These are phyloP conservation scores for Rhamnusium bicolor DNA, from an alignment of 2,888 invertebrate genomes.

Conservation along the genomic window DNA sequence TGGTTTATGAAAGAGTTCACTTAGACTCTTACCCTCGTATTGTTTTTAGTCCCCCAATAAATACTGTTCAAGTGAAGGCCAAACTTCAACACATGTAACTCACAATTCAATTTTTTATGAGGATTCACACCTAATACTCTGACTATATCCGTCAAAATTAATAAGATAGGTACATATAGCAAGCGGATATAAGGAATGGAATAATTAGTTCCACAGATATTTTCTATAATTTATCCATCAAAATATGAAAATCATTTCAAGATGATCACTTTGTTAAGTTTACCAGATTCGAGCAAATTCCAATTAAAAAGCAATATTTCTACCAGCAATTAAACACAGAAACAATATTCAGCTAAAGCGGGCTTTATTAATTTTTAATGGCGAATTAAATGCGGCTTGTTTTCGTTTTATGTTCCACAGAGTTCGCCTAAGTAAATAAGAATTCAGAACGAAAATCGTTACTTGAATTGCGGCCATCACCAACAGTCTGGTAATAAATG, in stretches of 20 bases:
- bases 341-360: not conserved
- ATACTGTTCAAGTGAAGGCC: no score
- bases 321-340: not conserved
- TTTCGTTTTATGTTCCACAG: not conserved
- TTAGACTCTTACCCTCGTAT: no score
- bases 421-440: not conserved
- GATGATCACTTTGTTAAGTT: not conserved
- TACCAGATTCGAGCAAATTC: not conserved
- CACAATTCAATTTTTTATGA: no score
- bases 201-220: no score
- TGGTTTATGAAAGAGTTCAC: no score
- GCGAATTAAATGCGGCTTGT: not conserved
- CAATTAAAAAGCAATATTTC: not conserved
- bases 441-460: not conserved
- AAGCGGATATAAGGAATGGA: no score
- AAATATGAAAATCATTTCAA: not conserved
- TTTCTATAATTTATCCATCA: not conserved
- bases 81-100: no score
- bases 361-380: not conserved
- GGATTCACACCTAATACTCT: no score
- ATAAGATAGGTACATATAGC: no score
- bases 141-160: no score
- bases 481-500: constrained; percentile 16
- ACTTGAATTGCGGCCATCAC: constrained; percentile 4
- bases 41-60: no score